A percentile compares a stretch with the other conserved stretches of the same genome.
phyloP scores from a whole-genome alignment of 2,888 invertebrate genomes.

The Heterodera filipjevi region DNA sequence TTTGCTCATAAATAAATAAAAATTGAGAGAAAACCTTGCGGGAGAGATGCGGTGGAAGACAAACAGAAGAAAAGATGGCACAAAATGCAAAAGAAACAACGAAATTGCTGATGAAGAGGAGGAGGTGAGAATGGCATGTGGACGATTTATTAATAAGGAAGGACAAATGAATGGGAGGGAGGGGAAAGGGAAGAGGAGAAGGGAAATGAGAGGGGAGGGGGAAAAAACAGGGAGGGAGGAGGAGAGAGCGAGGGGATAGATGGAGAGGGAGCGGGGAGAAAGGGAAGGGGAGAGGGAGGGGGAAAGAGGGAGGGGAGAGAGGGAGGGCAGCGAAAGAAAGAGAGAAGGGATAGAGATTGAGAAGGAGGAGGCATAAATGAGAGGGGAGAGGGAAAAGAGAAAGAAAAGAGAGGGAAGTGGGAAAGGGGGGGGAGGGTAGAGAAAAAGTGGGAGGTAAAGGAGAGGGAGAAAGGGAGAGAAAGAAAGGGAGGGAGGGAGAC shows the following conservation, averaged over 20 bases:
- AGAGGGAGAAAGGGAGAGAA: no score
- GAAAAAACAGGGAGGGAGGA: background rate
- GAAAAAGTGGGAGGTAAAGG: no score
- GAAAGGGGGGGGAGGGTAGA: no score
- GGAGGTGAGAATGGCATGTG: background rate
- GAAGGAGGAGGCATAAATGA: no score
- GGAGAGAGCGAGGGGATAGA: background rate
- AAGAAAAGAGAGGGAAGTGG: no score
- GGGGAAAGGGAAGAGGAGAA: background rate
- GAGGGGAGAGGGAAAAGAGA: no score
- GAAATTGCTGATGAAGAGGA: background rate
- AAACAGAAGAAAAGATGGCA: background rate
- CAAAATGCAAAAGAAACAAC: background rate
- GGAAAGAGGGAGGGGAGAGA: background rate
- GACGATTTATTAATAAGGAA: background rate
- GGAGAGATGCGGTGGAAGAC: background rate
- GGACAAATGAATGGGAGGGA: background rate
- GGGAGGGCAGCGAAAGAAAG: background rate
- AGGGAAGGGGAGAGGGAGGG: background rate
- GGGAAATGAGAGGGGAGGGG: background rate
- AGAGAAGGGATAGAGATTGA: no score
- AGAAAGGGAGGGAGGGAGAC: no score
- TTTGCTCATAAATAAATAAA: no score
- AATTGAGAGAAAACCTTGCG: background rate
- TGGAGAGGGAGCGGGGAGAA: background rate